phyloP scores from a whole-genome alignment of 2,888 invertebrate species.

The Spisula solida region DNA sequence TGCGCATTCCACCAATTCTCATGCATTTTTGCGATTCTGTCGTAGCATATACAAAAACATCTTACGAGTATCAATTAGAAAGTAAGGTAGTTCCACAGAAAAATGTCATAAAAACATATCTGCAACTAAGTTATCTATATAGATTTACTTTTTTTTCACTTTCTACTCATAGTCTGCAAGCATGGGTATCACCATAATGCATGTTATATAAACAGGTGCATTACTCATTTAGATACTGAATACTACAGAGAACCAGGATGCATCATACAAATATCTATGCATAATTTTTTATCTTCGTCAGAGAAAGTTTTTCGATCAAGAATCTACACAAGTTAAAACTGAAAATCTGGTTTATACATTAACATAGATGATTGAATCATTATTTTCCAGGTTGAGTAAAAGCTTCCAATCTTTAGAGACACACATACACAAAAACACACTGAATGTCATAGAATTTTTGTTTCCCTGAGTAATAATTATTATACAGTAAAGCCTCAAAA shows the following conservation, averaged over 20 bases:
- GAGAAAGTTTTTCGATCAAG: neutral
- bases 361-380: neutral
- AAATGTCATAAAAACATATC: neutral
- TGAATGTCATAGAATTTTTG: neutral
- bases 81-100: neutral
- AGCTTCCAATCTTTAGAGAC: neutral
- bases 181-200: neutral
- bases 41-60: neutral
- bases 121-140: neutral
- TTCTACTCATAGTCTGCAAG: neutral
- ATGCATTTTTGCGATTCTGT: no score
- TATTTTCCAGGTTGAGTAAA: neutral
- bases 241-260: neutral
- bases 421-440: neutral
- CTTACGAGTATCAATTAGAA: neutral
- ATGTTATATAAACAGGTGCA: conserved; percentile 22
- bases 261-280: neutral
- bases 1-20: no score
- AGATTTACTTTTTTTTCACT: neutral
- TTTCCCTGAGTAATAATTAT: no score
- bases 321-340: neutral
- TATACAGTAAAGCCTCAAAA: no score
- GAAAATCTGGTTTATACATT: neutral
- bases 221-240: conserved; percentile 8
- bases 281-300: neutral